Evolutionary conservation across 2,113 vertebrate species (phyloP), one percentile per base, ranked within the genome.

Genomic region (Bujurquina vittata): DNA sequence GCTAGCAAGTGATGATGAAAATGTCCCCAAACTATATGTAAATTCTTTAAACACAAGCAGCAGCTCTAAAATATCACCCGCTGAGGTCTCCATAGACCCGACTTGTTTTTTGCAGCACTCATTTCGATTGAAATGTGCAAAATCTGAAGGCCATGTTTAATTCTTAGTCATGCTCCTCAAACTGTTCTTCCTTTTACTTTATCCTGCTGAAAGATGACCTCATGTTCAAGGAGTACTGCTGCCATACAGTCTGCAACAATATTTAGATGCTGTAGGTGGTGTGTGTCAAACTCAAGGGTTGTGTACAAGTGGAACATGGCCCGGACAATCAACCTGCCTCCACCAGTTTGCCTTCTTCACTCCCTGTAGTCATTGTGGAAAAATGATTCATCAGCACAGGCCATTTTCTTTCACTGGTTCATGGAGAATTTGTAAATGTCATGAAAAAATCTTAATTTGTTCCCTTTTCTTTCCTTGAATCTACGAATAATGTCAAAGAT

Each of bases 341-440:
- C 22, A 29, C 2, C 40, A 69, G 15, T 69, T 69, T 69, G 40
- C 63, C 63, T 26, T 69, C 40, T 69, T 69, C 40, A 22, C 63
- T 49, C 11, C 15, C 63, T 0, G 63, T 22, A 46, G 5, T 67
- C 43, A 43, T 17, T 8, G 46, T 0, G 26, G 8, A 22, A 0
- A 65, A 17, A 37, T 17, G 62, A 65, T 65, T 0, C 23, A 65
- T 26, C 7, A 43, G 14, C 43, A 43, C 1, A 65, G 62, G 40
- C 37, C 14, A 22, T 43, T 4, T 65, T 65, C n/a, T 43, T 65
- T 35, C 37, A 65, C 12, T 65, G 62, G 0, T 65, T 35, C 62
- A 43, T 5, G 40, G 62, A 65, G 7, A 22, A 65, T 43, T 43
- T 43, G 62, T 40, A 37, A 2, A 12, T n/a, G n/a, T n/a, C n/a